Conservation (phyloP, 2,797 vertebrate species). For the Limosa lapponica region DNA sequence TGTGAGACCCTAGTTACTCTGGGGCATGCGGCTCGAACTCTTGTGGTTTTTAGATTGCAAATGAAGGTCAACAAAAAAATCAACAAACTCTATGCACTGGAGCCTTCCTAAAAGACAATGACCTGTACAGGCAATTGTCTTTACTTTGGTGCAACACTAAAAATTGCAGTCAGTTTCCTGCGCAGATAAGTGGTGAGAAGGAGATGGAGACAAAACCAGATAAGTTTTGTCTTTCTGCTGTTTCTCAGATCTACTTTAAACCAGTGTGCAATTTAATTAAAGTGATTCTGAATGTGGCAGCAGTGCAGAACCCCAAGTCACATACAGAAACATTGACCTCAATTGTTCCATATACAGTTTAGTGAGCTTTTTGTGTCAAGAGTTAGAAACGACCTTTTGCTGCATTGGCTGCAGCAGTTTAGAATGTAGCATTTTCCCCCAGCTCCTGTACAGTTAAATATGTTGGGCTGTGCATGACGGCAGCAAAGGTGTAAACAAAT, state of each 20-base stretch:
- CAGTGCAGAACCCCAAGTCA: not conserved
- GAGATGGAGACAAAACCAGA: not conserved
- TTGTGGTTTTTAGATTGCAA: not conserved
- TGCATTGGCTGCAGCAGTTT: not conserved
- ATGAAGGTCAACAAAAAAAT: not conserved
- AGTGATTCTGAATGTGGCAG: not conserved
- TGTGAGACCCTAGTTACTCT: not conserved
- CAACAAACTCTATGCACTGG: not conserved
- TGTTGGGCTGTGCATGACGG: not conserved
- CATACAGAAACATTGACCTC: not conserved
- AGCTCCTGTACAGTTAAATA: not conserved
- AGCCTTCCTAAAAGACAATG: not conserved
- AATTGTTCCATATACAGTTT: not conserved
- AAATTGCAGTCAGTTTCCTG: not conserved
- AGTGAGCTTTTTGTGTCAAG: not conserved
- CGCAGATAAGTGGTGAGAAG: not conserved
- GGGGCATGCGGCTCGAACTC: not conserved
- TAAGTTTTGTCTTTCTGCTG: not conserved
- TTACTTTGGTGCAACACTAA: not conserved
- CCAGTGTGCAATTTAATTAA: not conserved
- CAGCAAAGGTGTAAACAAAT: not conserved
- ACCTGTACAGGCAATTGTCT: not conserved
- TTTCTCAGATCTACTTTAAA: not conserved
- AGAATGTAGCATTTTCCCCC: not conserved
- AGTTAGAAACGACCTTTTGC: not conserved